Conservation (phyloP, 2,888 invertebrate genomes). For the Thymelicus lineola region DNA sequence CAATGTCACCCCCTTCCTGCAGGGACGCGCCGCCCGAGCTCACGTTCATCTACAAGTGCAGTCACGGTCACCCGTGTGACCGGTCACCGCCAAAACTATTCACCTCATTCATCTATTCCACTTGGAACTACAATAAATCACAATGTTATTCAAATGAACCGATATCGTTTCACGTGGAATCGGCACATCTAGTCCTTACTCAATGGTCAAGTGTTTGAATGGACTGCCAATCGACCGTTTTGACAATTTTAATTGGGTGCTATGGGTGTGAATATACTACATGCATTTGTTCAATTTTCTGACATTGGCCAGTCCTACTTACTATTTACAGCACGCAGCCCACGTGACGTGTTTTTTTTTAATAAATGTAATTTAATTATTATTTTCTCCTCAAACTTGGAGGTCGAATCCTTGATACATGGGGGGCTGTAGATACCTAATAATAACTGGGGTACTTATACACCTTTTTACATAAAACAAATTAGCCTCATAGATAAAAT, state of each 20-base stretch:
- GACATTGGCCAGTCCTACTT: no score
- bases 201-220: background rate
- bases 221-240: background rate
- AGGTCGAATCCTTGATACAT: no score
- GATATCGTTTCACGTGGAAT: slow-evolving; percentile 3
- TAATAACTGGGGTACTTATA: no score
- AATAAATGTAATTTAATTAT: no score
- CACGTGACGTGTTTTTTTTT: no score
- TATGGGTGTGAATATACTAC: background rate
- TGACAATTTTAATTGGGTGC: background rate
- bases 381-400: no score
- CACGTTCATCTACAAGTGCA: slow-evolving; percentile 54
- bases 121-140: slow-evolving; percentile 24
- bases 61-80: slow-evolving; percentile 58
- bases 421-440: no score
- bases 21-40: slow-evolving; percentile 62
- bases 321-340: no score
- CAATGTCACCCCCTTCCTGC: slow-evolving; percentile 79
- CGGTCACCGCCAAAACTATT: slow-evolving; percentile 27
- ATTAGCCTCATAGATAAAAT: no score
- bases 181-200: background rate
- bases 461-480: no score
- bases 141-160: slow-evolving; percentile 7
- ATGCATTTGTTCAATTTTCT: no score
- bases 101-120: slow-evolving; percentile 15